A percentile compares a stretch with the other conserved stretches of the same genome.
These are phyloP conservation scores for Chamaedrilus cognettii DNA, from an alignment of 2,888 invertebrate genomes.

Conservation along the genomic window DNA sequence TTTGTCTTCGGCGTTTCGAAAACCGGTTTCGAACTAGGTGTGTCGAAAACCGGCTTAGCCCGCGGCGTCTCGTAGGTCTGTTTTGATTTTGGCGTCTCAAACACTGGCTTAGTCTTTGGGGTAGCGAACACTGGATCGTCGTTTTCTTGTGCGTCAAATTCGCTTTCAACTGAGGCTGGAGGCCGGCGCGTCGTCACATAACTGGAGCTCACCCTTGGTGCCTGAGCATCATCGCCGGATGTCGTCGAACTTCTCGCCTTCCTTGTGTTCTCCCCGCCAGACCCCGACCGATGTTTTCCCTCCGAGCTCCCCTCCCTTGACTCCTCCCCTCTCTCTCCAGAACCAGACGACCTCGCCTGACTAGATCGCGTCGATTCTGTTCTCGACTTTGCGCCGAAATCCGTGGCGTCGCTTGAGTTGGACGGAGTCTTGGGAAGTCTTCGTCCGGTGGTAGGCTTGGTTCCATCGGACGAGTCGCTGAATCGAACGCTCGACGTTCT, in stretches of 20 bases:
- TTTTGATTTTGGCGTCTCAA: too few species aligned
- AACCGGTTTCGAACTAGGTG: too few species aligned
- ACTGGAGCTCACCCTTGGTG: neutral
- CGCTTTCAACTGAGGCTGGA: neutral
- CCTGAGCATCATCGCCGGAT: neutral
- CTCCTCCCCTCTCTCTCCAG: neutral
- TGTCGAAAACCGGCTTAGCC: too few species aligned
- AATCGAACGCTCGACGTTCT: neutral
- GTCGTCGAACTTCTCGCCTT: neutral
- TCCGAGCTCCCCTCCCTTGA: neutral
- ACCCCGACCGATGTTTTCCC: neutral
- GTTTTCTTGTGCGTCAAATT: too few species aligned
- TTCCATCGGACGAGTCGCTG: neutral
- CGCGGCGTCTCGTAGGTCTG: too few species aligned
- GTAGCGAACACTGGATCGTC: too few species aligned
- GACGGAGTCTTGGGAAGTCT: neutral
- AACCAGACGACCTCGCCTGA: neutral
- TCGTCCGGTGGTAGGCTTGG: neutral
- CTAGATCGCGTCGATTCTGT: neutral
- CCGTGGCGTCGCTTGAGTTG: neutral
- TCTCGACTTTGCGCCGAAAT: neutral
- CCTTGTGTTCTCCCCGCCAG: too few species aligned
- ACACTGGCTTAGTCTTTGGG: too few species aligned
- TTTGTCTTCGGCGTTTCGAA: neutral
- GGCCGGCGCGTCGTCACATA: neutral